Percentiles rank a stretch among this genome's conserved stretches.
Evolutionary conservation across 2,797 vertebrate species (phyloP).

Genomic region (Cephalopachus bancanus): DNA sequence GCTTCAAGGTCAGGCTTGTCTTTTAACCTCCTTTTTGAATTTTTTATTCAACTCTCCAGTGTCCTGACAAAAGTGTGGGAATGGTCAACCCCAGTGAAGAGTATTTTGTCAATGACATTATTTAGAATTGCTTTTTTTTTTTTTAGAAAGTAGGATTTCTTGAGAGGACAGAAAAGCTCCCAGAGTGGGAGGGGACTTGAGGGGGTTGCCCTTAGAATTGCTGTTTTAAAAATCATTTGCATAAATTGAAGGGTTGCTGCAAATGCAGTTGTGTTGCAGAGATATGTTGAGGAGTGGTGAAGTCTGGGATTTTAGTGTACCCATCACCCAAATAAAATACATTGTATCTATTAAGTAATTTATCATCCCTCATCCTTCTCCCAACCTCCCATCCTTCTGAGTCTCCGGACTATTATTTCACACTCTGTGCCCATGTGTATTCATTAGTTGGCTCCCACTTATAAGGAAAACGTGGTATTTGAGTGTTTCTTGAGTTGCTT

Average conservation of each 20-base stretch:
- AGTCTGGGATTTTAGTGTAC: not conserved
- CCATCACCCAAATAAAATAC: not conserved
- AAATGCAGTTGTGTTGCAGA: not conserved
- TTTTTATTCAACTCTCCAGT: not conserved
- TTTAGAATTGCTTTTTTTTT: not conserved
- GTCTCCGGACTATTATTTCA: not conserved
- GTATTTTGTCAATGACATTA: not conserved
- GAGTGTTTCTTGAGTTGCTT: not conserved
- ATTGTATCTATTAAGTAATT: not conserved
- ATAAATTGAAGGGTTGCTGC: not conserved
- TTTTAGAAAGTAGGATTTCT: no score
- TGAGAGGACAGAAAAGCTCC: no score
- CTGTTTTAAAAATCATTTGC: not conserved
- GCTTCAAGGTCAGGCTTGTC: not conserved
- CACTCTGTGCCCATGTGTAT: not conserved
- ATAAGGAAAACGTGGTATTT: not conserved
- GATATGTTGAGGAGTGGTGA: not conserved
- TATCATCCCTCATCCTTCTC: not conserved
- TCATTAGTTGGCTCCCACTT: not conserved
- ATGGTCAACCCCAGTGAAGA: no score
- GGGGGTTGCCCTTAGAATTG: no score
- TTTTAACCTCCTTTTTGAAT: not conserved
- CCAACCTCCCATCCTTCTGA: not conserved
- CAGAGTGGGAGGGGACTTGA: no score
- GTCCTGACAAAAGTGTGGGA: not conserved